These are phyloP conservation scores for Oophaga sylvatica DNA, from an alignment of 2,797 vertebrate genomes.

Conservation along the genomic window DNA sequence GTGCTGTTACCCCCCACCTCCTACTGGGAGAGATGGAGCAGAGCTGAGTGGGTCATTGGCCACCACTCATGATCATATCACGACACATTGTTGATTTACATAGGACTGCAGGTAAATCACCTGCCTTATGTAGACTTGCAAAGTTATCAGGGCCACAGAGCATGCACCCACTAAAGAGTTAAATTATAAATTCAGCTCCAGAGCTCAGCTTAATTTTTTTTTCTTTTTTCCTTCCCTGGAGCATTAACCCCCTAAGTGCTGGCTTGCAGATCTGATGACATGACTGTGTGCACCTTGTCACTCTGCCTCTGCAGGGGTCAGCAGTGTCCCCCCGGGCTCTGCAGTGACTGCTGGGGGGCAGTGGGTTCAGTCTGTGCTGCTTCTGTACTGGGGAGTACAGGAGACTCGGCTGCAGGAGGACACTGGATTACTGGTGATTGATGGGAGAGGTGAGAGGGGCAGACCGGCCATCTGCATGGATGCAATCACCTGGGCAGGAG, in stretches of 20 bases:
- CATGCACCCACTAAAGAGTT: not conserved
- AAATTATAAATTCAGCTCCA: not conserved
- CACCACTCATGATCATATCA: not conserved
- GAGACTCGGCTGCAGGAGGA: not conserved
- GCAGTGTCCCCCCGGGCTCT: not conserved
- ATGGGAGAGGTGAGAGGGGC: not conserved
- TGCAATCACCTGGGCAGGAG: not conserved
- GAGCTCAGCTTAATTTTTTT: not conserved
- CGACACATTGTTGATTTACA: not conserved
- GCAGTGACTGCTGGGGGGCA: conserved; percentile 15
- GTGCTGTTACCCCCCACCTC: not conserved
- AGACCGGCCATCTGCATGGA: not conserved
- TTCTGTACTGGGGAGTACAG: not conserved
- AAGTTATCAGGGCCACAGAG: not conserved
- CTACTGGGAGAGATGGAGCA: not conserved
- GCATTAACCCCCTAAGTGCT: not conserved
- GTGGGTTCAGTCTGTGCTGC: not conserved
- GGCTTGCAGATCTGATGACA: too few relatives aligned
- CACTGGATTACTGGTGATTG: not conserved
- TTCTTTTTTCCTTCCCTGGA: not conserved
- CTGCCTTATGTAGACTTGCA: not conserved
- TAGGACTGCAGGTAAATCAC: conserved; percentile 17
- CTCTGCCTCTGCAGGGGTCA: not conserved
- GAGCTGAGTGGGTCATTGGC: not conserved
- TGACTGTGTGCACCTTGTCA: not conserved